Conservation (phyloP, 2,113 vertebrate species). For the Ardeotis arabs region DNA sequence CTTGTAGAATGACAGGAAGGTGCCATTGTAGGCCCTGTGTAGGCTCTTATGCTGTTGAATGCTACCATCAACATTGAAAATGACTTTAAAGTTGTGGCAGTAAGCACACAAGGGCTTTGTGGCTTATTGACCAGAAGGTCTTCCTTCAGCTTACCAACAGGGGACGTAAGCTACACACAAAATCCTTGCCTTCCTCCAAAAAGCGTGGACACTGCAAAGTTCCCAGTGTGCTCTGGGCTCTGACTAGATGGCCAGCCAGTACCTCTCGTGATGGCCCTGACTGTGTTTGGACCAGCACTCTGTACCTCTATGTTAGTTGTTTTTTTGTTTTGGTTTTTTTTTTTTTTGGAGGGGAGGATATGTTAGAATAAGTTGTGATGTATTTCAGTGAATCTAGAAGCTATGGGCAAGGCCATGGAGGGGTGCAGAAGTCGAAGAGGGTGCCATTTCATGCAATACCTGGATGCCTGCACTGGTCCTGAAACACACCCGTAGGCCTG, state of each 20-base stretch:
- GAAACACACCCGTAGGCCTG: not conserved
- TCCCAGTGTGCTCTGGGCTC: not conserved
- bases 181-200: not conserved
- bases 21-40: not conserved
- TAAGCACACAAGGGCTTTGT: not conserved
- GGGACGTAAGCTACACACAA: fast-evolving
- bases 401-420: not conserved
- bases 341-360: no score
- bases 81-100: not conserved
- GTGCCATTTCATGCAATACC: not conserved
- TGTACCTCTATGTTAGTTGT: fast-evolving
- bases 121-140: not conserved
- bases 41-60: not conserved
- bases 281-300: not conserved
- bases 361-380: not conserved
- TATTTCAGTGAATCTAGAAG: not conserved
- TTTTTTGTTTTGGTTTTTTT: not conserved
- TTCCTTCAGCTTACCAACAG: not conserved
- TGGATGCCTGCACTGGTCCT: not conserved
- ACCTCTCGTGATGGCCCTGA: not conserved
- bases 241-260: not conserved
- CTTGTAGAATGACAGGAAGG: not conserved
- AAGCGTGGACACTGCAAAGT: not conserved
- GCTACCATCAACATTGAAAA: not conserved
- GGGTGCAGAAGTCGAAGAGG: not conserved